Percentiles rank a stretch among this genome's conserved stretches.
These are phyloP conservation scores for Tupaia chinensis DNA, from an alignment of 2,113 vertebrate genomes.

Conservation along the genomic window DNA sequence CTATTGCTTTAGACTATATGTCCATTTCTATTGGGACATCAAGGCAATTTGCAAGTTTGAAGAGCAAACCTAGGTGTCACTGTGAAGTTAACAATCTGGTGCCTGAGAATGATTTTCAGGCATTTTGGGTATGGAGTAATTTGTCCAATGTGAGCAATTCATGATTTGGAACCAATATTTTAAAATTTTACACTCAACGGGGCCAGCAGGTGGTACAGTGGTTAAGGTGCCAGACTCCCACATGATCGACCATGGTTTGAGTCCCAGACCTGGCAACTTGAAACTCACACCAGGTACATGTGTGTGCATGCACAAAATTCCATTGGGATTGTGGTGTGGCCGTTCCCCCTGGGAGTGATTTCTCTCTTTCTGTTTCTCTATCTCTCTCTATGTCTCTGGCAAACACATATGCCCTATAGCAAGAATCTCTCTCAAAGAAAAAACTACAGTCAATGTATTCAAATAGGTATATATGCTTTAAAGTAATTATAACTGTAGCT, in stretches of 20 bases:
- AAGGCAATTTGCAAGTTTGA: constrained; percentile 1
- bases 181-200: not conserved
- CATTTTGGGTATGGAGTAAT: not conserved
- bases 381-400: too few relatives aligned
- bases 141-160: not conserved
- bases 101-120: not conserved
- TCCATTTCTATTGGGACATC: constrained; percentile 1
- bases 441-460: not conserved
- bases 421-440: too few relatives aligned
- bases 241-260: too few relatives aligned
- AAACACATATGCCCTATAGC: too few relatives aligned
- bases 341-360: too few relatives aligned
- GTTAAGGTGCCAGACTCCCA: too few relatives aligned
- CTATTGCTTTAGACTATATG: constrained; percentile 46
- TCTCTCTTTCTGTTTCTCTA: too few relatives aligned
- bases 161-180: constrained; percentile 23
- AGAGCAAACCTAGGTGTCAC: not conserved
- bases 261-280: too few relatives aligned
- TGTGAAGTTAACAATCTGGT: not conserved
- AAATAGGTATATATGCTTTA: not conserved
- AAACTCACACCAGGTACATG: too few relatives aligned
- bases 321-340: too few relatives aligned
- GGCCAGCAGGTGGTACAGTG: too few relatives aligned
- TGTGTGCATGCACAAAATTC: too few relatives aligned
- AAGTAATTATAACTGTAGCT: constrained; percentile 44